Evolutionary conservation across 2,888 invertebrate genomes (phyloP).

Genomic region (Pollenia amentaria): DNA sequence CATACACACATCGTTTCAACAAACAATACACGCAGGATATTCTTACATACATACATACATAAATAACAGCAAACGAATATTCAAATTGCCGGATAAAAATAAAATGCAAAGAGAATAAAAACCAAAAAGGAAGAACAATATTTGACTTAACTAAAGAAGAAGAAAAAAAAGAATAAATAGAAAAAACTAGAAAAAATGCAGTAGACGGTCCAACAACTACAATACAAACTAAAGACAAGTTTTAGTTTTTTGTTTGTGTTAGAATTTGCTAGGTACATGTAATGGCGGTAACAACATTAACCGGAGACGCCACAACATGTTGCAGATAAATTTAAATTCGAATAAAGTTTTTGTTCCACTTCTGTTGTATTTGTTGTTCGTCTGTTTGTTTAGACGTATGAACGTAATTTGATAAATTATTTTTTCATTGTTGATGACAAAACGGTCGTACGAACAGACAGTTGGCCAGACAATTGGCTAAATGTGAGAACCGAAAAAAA

Average conservation of each 20-base stretch:
- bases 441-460: constrained; percentile 4
- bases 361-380: constrained; percentile 23
- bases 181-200: not conserved
- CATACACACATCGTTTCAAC: not conserved
- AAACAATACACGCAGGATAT: constrained; percentile 9
- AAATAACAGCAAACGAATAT: constrained; percentile 57
- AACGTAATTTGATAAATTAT: constrained; percentile 68
- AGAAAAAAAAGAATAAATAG: not conserved
- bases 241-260: constrained; percentile 3
- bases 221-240: constrained; percentile 48
- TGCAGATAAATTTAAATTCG: constrained; percentile 70
- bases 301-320: constrained; percentile 71
- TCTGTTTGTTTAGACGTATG: constrained; percentile 22
- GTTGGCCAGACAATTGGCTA: constrained; percentile 19
- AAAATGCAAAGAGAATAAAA: constrained; percentile 27
- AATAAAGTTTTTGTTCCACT: constrained; percentile 53
- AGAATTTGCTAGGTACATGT: constrained; percentile 46
- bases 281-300: constrained; percentile 68
- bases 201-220: constrained; percentile 53
- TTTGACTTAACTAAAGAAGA: constrained; percentile 41
- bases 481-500: constrained; percentile 10
- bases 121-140: constrained; percentile 5
- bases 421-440: constrained; percentile 67
- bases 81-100: constrained; percentile 66
- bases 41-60: constrained; percentile 1